These are phyloP conservation scores for Alca torda DNA, from an alignment of 2,797 vertebrate species.

Conservation along the genomic window DNA sequence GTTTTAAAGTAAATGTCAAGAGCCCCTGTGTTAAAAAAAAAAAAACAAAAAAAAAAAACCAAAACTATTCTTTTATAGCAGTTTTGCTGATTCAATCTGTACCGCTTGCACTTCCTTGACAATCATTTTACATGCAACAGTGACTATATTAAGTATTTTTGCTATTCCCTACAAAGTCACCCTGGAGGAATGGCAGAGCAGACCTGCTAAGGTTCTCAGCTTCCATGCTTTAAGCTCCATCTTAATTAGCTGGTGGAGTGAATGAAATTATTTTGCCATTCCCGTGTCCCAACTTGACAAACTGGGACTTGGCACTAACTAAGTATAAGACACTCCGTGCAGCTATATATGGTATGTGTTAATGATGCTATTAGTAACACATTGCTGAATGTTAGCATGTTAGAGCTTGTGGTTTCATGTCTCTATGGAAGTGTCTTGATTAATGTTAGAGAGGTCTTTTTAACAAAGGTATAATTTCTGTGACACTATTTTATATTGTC, in stretches of 20 bases:
- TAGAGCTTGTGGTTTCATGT: slow-evolving; percentile 51
- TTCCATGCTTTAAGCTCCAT: slow-evolving; percentile 57
- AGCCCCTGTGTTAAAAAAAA: neutral
- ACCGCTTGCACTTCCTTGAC: slow-evolving; percentile 29
- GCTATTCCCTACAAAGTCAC: slow-evolving; percentile 61
- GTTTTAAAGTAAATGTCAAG: neutral
- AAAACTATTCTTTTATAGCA: neutral
- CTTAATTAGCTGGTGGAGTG: slow-evolving; percentile 69
- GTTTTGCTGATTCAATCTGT: neutral
- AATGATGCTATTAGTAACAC: slow-evolving; percentile 72
- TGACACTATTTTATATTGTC: slow-evolving; percentile 56
- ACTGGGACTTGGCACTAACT: slow-evolving; percentile 55
- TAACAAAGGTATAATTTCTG: slow-evolving; percentile 52
- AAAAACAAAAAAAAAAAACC: too few species aligned
- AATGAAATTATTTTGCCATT: slow-evolving; percentile 70
- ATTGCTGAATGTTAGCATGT: slow-evolving; percentile 50
- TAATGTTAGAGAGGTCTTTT: slow-evolving; percentile 49
- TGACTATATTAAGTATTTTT: slow-evolving; percentile 56
- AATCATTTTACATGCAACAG: slow-evolving; percentile 53
- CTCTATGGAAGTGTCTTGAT: slow-evolving; percentile 59
- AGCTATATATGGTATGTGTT: slow-evolving; percentile 59
- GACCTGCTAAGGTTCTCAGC: slow-evolving; percentile 51
- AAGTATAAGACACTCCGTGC: slow-evolving; percentile 20
- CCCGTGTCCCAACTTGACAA: slow-evolving; percentile 59
- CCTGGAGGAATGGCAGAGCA: slow-evolving; percentile 53